A percentile compares a stretch with the other conserved stretches of the same genome.
Conservation (phyloP, 30 jellyfish, hydroid and myxozoan genomes). For the Aurelia coerulea region DNA sequence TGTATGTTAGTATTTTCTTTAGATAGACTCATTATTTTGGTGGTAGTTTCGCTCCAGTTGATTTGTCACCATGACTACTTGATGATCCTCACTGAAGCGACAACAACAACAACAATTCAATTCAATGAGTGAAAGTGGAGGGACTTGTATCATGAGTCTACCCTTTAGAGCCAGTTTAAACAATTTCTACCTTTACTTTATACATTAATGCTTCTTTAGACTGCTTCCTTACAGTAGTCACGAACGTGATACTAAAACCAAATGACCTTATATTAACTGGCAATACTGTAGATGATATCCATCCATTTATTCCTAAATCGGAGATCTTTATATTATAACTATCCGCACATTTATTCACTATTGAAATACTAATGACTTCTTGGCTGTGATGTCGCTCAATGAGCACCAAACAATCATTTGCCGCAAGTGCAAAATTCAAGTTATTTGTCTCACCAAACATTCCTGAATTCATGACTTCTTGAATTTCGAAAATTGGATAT, state of each 20-base stretch:
- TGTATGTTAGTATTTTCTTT: too few species aligned
- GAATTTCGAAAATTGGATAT: background rate
- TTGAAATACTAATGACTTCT: slow-evolving; percentile 45
- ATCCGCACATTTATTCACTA: slow-evolving; percentile 53
- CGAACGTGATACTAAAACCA: slow-evolving; percentile 35
- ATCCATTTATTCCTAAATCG: background rate
- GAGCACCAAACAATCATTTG: slow-evolving; percentile 35
- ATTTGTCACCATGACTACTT: too few species aligned
- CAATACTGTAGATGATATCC: slow-evolving; percentile 33
- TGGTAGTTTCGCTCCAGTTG: too few species aligned
- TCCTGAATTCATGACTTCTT: background rate
- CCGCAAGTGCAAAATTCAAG: background rate
- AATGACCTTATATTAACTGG: slow-evolving; percentile 43
- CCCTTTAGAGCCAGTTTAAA: background rate
- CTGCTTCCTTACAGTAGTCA: slow-evolving; percentile 22
- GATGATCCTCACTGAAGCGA: too few species aligned
- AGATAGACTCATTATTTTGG: too few species aligned
- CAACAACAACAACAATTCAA: too few species aligned
- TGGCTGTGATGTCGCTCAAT: slow-evolving; percentile 48
- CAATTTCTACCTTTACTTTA: background rate
- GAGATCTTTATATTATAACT: background rate
- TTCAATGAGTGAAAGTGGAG: too few species aligned
- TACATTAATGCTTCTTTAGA: background rate
- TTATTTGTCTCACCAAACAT: slow-evolving; percentile 53
- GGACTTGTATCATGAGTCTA: too few species aligned